Base-by-base conservation (phyloP, 1,140 invertebrate species). In the Caenorhabditis brenneri region DNA sequence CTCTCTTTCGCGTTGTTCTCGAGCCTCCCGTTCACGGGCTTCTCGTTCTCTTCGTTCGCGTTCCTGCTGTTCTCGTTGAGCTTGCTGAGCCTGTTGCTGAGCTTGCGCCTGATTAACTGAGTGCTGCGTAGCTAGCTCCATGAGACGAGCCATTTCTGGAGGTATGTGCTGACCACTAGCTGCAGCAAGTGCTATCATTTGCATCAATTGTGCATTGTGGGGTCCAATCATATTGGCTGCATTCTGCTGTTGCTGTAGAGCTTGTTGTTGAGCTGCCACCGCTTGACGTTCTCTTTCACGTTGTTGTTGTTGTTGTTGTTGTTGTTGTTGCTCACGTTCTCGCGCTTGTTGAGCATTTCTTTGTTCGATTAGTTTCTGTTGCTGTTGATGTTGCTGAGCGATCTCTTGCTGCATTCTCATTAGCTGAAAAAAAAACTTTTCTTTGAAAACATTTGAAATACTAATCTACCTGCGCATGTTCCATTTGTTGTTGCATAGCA, bases 231-330 rank as follows among this genome's bases (percentile, higher is more conserved):
- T 31, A 16, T 29, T 16, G 10, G 65, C 65, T 36, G 33, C 36
- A 7, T 60, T 27, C 42, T 74, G 65, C 33, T 74, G 65, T 31
- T 74, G 65, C 7, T 74, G 65, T 12, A 74, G 65, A 46, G 65
- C 65, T 31, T 74, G 65, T 24, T 42, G 36, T 24, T 74, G 65
- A 36, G 58, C 58, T 27, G n/a, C n/a, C n/a, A n/a, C n/a, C n/a
- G n/a, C n/a, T n/a, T 15, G 19, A n/a, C n/a, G n/a, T n/a, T n/a
- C n/a, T n/a, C n/a, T n/a, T n/a, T n/a, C n/a, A n/a, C n/a, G n/a
- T 42, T 74, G 12, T 10, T n/a, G 19, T 42, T 24, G 65, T 7
- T 65, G 29, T 5, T 31, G 58, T 36, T 33, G 29, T 33, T 15
- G 12, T 42, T 74, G 65, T n/a, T 74, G 65, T 42, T 74, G 65